Evolutionary conservation across 2,888 invertebrate genomes (phyloP).

Genomic region (Eugnorisma glareosa): DNA sequence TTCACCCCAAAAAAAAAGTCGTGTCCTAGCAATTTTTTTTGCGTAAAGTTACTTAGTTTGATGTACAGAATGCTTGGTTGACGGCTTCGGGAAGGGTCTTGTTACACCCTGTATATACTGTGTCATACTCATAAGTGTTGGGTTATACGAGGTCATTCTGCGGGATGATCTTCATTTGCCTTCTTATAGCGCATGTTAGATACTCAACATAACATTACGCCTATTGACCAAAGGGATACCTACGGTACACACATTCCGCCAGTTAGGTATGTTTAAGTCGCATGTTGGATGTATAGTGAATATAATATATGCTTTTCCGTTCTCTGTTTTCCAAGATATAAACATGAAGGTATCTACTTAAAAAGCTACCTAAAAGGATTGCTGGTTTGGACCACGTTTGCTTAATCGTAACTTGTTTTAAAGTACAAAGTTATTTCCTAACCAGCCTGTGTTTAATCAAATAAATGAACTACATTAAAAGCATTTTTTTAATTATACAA

Average conservation of each 20-base stretch:
- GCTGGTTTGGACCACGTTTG: too few relatives aligned
- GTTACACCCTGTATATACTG: too few relatives aligned
- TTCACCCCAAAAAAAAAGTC: too few relatives aligned
- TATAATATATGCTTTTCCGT: neutral
- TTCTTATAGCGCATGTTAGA: constrained; percentile 5
- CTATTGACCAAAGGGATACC: neutral
- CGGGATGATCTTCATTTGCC: neutral
- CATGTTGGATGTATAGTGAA: neutral
- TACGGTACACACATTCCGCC: neutral
- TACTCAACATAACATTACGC: neutral
- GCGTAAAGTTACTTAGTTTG: too few relatives aligned
- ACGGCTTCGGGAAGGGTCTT: too few relatives aligned
- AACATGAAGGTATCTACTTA: neutral
- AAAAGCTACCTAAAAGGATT: too few relatives aligned
- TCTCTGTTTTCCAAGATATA: neutral
- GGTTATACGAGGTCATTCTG: constrained; percentile 38
- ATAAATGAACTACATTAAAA: neutral
- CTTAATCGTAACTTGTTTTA: neutral
- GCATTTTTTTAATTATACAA: neutral
- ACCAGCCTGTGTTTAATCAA: neutral
- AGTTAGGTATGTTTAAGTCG: neutral
- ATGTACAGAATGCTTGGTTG: too few relatives aligned
- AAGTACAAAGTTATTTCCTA: neutral
- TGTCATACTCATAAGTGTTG: constrained; percentile 16
- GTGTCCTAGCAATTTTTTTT: too few relatives aligned